phyloP scores from a whole-genome alignment of 2,113 vertebrate genomes.

The Barnardius zonarius region DNA sequence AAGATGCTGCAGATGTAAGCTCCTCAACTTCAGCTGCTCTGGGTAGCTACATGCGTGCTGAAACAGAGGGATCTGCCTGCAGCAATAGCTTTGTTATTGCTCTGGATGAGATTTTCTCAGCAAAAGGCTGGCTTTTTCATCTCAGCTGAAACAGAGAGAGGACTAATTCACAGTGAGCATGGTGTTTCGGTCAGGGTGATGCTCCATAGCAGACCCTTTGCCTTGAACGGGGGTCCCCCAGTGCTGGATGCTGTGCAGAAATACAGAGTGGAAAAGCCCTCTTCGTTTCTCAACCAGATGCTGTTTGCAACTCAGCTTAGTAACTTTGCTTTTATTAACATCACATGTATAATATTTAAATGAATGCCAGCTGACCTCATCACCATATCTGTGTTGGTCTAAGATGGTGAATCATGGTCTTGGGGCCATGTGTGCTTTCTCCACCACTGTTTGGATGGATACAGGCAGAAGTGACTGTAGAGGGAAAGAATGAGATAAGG shows the following conservation, averaged over 20 bases:
- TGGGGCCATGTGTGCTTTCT: neutral
- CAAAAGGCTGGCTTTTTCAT: neutral
- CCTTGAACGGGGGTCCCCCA: neutral
- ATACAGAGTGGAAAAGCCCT: neutral
- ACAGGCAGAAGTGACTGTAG: neutral
- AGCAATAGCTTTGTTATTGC: neutral
- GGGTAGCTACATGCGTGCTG: rapidly evolving
- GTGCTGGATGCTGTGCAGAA: neutral
- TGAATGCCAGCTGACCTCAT: neutral
- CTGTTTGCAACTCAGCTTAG: neutral
- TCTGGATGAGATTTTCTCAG: neutral
- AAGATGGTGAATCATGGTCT: neutral
- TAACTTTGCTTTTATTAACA: neutral
- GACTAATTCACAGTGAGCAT: neutral
- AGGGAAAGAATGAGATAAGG: neutral
- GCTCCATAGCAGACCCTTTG: neutral
- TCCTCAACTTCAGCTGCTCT: neutral
- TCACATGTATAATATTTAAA: neutral
- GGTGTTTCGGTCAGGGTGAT: neutral
- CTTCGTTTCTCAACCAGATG: neutral
- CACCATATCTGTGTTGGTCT: rapidly evolving
- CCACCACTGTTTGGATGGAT: neutral
- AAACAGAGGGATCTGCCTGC: neutral
- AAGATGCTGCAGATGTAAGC: neutral
- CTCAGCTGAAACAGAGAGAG: neutral